phyloP scores from a whole-genome alignment of 1,140 invertebrate species.

The Ectropis grisescens region DNA sequence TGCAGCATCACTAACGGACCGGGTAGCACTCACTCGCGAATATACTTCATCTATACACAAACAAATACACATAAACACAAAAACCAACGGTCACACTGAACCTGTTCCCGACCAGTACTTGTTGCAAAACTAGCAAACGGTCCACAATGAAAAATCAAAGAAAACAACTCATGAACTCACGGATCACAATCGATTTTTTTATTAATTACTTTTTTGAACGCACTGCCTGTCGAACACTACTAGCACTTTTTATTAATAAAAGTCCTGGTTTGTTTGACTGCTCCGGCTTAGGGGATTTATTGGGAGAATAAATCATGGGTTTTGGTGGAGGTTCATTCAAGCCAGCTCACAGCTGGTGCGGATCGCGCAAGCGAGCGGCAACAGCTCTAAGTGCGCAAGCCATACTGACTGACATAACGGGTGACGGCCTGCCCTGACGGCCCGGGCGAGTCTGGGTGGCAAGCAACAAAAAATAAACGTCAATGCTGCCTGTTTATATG shows the following conservation, averaged over 20 bases:
- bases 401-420: slow-evolving; percentile 35
- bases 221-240: too few species aligned
- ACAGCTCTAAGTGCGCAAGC: slow-evolving; percentile 27
- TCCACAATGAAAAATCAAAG: slow-evolving; percentile 33
- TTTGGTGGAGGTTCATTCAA: slow-evolving; percentile 36
- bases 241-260: slow-evolving; percentile 21
- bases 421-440: slow-evolving; percentile 19
- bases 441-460: too few species aligned
- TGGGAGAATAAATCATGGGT: too few species aligned
- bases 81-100: slow-evolving; percentile 44
- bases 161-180: slow-evolving; percentile 32
- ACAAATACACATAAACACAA: slow-evolving; percentile 46
- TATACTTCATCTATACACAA: slow-evolving; percentile 34
- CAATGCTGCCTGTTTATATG: not conserved
- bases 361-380: slow-evolving; percentile 35
- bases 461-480: slow-evolving; percentile 14
- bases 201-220: slow-evolving; percentile 21
- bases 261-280: slow-evolving; percentile 24
- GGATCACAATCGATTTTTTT: slow-evolving; percentile 50
- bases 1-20: slow-evolving; percentile 39
- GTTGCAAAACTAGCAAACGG: slow-evolving; percentile 44
- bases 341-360: slow-evolving; percentile 15
- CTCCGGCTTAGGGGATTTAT: too few species aligned
- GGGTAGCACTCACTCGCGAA: slow-evolving; percentile 33
- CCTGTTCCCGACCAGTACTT: slow-evolving; percentile 44